Base-by-base conservation (phyloP, 1,140 invertebrate genomes). In the Liolophura sinensis region DNA sequence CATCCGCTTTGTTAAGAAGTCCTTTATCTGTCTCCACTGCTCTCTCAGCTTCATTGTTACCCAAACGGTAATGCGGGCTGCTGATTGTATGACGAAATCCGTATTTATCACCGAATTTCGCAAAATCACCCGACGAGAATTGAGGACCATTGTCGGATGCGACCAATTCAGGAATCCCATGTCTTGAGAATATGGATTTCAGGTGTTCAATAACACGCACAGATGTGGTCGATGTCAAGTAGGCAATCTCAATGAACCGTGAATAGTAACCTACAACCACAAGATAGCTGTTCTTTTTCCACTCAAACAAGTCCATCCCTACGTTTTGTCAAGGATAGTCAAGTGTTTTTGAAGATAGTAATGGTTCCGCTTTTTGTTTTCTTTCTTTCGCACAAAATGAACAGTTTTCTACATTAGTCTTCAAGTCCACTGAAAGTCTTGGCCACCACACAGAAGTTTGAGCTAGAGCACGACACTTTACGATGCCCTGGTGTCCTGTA, bases 81-180 rank as follows among this genome's bases (percentile, higher is more conserved):
- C 73, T 78, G 1, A 78, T 83, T 11, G 69, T 59, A 68, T 85
- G 80, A 12, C 68, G 54, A 63, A 87, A 81, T 14, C 76, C 75
- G 77, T 82, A 87, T 1, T 80, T 65, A 55, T 72, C 71, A 1
- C 74, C 55, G 76, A 87, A 87, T 5, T 74, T 63, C 61, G 65
- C 68, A 71, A 87, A 87, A 58, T 80, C 72, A 6, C 56, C 31
- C n/a, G 71, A 80, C 1, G 56, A 52, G 68, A 82, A 86, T 50
- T 85, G 80, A 1, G 83, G 77, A 7, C 79, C 82, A 67, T 83
- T 81, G 71, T 86, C 84, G 0, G 51, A 54, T 1, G 55, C 16
- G 5, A 73, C 20, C 0, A 52, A 48, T 47, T 62, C 31, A 15
- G 71, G 74, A 22, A 72, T 71, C 9, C 70, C 68, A 70, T 74